Evolutionary conservation across 2,888 invertebrate species (phyloP).

Genomic region (Syritta pipiens): DNA sequence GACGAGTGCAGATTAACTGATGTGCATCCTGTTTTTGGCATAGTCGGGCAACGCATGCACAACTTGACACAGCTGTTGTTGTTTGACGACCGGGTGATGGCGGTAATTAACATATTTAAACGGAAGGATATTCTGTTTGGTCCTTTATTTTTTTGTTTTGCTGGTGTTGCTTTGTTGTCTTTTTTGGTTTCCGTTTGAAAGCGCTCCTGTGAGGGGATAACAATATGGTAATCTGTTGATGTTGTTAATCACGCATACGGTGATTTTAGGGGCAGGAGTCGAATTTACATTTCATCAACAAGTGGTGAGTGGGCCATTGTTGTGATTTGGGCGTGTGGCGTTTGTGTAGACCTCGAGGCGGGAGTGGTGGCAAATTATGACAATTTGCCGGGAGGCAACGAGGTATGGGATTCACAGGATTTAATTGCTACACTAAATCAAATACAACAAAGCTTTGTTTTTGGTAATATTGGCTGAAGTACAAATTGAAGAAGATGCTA

Average conservation of each 20-base stretch:
- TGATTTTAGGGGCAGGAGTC: not conserved
- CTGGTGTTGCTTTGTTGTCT: conserved; percentile 17
- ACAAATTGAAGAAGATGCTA: too few species aligned
- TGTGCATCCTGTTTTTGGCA: conserved; percentile 65
- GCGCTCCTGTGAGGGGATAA: not conserved
- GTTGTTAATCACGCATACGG: conserved; percentile 27
- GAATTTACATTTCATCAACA: conserved; percentile 11
- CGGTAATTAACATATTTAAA: conserved; percentile 66
- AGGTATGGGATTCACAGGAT: too few species aligned
- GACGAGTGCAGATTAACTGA: conserved; percentile 61
- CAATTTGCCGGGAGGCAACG: too few species aligned
- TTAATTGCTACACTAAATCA: too few species aligned
- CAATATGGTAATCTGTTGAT: conserved; percentile 42
- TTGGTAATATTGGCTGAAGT: too few species aligned
- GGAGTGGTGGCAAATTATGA: too few species aligned
- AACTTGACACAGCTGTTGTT: conserved; percentile 54
- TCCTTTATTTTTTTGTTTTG: not conserved
- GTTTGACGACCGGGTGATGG: conserved; percentile 58
- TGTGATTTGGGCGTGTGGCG: not conserved
- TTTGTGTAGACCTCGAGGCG: not conserved
- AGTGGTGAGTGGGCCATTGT: not conserved
- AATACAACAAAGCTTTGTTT: too few species aligned
- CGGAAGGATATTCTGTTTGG: conserved; percentile 17
- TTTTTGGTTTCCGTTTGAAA: too few species aligned
- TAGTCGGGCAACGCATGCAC: conserved; percentile 36